Conservation (phyloP, 1,140 invertebrate genomes). For the Hestina assimilis region DNA sequence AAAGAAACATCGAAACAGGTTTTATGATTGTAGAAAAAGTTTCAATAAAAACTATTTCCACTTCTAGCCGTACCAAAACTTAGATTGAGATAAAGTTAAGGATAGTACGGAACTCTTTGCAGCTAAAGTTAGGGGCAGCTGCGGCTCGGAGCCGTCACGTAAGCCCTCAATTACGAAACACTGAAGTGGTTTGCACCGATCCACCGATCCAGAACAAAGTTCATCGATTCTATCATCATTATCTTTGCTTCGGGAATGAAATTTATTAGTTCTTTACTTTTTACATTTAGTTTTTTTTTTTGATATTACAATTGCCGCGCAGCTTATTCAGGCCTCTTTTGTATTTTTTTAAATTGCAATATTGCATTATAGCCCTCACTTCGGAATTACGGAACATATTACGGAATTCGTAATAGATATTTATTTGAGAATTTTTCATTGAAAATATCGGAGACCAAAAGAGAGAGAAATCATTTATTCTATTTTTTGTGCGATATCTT, state of each 20-base stretch:
- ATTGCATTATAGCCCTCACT: too few relatives aligned
- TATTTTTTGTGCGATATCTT: too few relatives aligned
- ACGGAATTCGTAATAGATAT: too few relatives aligned
- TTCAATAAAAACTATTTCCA: slow-evolving; percentile 64
- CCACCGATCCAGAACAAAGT: slow-evolving; percentile 64
- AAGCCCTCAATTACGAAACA: slow-evolving; percentile 77
- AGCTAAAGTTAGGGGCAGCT: slow-evolving; percentile 63
- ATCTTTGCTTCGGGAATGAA: slow-evolving; percentile 45
- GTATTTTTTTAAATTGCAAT: too few relatives aligned
- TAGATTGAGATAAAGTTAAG: slow-evolving; percentile 72
- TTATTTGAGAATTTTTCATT: too few relatives aligned
- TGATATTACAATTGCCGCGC: too few relatives aligned
- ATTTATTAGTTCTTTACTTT: too few relatives aligned
- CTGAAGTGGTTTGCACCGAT: slow-evolving; percentile 62
- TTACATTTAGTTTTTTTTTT: too few relatives aligned
- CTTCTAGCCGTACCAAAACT: slow-evolving; percentile 57
- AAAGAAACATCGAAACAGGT: slow-evolving; percentile 17
- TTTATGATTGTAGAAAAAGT: slow-evolving; percentile 27
- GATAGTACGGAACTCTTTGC: slow-evolving; percentile 63
- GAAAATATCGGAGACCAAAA: too few relatives aligned
- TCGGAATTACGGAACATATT: too few relatives aligned
- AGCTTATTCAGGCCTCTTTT: too few relatives aligned
- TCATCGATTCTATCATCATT: slow-evolving; percentile 67
- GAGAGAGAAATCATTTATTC: too few relatives aligned
- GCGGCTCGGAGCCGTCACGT: slow-evolving; percentile 68